phyloP scores from a whole-genome alignment of 1,140 invertebrate species.

The Odontomachus brunneus region DNA sequence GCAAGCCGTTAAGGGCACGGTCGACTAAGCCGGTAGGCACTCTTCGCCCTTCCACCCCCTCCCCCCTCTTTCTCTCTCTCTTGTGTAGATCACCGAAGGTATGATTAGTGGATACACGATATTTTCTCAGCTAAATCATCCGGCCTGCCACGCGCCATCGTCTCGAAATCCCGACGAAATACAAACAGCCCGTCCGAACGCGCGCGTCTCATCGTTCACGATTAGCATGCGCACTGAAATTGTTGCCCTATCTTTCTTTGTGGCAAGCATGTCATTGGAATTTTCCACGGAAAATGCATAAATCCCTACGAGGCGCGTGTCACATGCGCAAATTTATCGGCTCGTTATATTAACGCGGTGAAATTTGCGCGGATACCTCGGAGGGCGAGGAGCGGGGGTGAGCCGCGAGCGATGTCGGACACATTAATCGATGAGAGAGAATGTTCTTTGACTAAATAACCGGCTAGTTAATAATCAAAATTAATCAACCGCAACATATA shows the following conservation, averaged over 20 bases:
- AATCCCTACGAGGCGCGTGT: neutral
- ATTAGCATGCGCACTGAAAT: neutral
- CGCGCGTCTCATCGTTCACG: neutral
- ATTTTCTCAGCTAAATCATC: conserved; percentile 16
- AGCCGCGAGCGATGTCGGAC: too few relatives aligned
- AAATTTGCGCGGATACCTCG: neutral
- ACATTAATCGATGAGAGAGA: too few relatives aligned
- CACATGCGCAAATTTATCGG: conserved; percentile 2
- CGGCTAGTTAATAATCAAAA: too few relatives aligned
- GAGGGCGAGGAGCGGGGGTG: too few relatives aligned
- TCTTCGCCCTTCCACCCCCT: neutral
- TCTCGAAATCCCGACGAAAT: conserved; percentile 1
- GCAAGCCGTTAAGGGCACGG: conserved; percentile 69
- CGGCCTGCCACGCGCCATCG: neutral
- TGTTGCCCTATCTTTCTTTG: too few relatives aligned
- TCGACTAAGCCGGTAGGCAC: conserved; percentile 69
- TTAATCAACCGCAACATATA: too few relatives aligned
- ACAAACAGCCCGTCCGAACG: neutral
- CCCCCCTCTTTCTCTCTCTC: neutral
- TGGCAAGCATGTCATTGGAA: too few relatives aligned
- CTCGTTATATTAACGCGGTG: neutral
- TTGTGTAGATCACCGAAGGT: conserved; percentile 3
- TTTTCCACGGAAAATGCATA: too few relatives aligned
- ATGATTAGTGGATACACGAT: conserved; percentile 53
- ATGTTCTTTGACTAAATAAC: too few relatives aligned